These are phyloP conservation scores for Nemotelus nigrinus DNA, from an alignment of 2,888 invertebrate species.

Conservation along the genomic window DNA sequence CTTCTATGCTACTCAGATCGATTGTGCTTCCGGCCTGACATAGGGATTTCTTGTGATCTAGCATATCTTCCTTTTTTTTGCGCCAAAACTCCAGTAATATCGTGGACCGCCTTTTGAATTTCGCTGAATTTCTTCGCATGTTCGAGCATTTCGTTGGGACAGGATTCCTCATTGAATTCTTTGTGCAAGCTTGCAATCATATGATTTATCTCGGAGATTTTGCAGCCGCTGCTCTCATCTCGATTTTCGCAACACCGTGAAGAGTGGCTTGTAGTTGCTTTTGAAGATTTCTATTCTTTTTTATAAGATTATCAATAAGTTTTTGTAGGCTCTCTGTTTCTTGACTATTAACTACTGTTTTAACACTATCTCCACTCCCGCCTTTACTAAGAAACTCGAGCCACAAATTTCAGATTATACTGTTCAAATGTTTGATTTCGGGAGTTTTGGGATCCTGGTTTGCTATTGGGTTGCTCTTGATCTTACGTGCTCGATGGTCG, in stretches of 20 bases:
- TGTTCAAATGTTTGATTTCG: conserved; percentile 79
- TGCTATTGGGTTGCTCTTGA: conserved; percentile 88
- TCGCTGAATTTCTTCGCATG: conserved; percentile 53
- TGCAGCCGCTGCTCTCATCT: conserved; percentile 75
- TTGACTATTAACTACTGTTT: conserved; percentile 49
- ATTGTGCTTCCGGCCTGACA: conserved; percentile 6
- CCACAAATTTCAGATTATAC: conserved; percentile 76
- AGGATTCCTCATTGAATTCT: conserved; percentile 60
- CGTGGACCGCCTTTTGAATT: conserved; percentile 55
- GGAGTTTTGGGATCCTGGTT: conserved; percentile 85
- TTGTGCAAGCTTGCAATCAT: conserved; percentile 69
- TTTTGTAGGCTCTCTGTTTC: conserved; percentile 39
- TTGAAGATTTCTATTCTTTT: conserved; percentile 73
- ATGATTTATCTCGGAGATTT: conserved; percentile 70
- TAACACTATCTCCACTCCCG: conserved; percentile 51
- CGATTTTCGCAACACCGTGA: conserved; percentile 76
- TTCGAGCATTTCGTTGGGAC: conserved; percentile 55
- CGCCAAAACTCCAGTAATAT: conserved; percentile 55
- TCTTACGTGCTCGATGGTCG: conserved; percentile 86
- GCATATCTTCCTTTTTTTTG: conserved; percentile 45
- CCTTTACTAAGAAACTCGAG: conserved; percentile 68
- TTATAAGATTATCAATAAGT: conserved; percentile 60
- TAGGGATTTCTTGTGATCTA: conserved; percentile 37
- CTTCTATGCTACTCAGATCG: background rate
- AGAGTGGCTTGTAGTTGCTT: conserved; percentile 73